Evolutionary conservation across 2,888 invertebrate species (phyloP), one percentile per base, ranked within the genome.

Genomic region (Phymatocera aterrima): DNA sequence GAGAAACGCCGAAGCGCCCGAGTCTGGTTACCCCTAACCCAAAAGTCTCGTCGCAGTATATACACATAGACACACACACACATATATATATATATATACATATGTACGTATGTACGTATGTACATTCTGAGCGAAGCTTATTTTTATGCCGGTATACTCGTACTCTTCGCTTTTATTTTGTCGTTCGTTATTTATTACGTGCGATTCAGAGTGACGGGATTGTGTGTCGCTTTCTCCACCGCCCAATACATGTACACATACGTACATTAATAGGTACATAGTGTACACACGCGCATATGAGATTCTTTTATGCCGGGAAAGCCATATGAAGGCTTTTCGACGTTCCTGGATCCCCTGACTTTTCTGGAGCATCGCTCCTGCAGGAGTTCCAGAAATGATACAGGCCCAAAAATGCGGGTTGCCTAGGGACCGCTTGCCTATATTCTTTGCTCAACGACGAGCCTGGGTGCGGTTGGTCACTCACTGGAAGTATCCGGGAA

Each of bases 381-480:
- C n/a, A 37, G 3, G 37, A 34, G 61, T 64, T 64, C 10, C 37
- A 34, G 8, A 46, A 68, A 21, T 68, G 43, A 68, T 43, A 68
- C 43, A 68, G 46, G 68, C 43, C 46, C 68, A 28, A 68, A 68
- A 68, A 46, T 68, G 43, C 46, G 68, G 68, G 43, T 68, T 46
- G 46, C 68, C 65, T 65, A 65, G 21, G 8, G 40, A 37, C 12
- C 61, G 37, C 8, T 6, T 65, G 34, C 40, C 18, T 43, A 43
- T 46, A 43, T 68, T 46, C 46, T 43, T 43, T 43, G 28, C 68
- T 68, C 43, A 46, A 46, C 46, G 68, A 68, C 46, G 68, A 68
- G 68, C 40, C 46, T 37, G 34, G 37, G 28, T n/a, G 15, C 2
- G 2, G 18, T 8, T 68, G 61, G 61, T 64, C 61, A 64, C 61